phyloP scores from a whole-genome alignment of 2,113 vertebrate species.

The Merops nubicus region DNA sequence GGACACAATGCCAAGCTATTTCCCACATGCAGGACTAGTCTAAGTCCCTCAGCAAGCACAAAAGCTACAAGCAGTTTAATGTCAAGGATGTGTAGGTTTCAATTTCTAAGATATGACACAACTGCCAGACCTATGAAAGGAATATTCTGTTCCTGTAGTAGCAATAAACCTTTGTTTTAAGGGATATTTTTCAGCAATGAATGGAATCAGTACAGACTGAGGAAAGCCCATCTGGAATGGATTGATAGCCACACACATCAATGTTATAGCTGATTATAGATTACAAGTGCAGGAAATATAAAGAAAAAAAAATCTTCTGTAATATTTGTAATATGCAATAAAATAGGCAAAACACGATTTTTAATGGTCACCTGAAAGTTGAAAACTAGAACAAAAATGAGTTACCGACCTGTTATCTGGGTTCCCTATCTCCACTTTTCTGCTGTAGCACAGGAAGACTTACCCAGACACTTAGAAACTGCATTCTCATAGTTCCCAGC shows the following conservation, averaged over 20 bases:
- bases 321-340: no score
- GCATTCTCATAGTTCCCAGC: neutral
- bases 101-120: neutral
- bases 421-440: neutral
- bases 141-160: accelerated
- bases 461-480: neutral
- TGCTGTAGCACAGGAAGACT: neutral
- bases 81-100: neutral
- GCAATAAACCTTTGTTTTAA: neutral
- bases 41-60: neutral
- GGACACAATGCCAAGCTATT: neutral
- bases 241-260: neutral
- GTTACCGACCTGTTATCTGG: neutral
- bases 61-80: neutral
- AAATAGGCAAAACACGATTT: no score
- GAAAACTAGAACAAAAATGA: neutral
- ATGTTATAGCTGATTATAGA: neutral
- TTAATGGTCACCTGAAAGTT: neutral
- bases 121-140: neutral
- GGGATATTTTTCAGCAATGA: neutral
- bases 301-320: neutral
- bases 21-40: neutral
- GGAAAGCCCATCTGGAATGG: neutral
- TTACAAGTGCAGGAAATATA: neutral
- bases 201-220: neutral